phyloP scores from a whole-genome alignment of 2,888 invertebrate species.

The Amblyteles armatorius region DNA sequence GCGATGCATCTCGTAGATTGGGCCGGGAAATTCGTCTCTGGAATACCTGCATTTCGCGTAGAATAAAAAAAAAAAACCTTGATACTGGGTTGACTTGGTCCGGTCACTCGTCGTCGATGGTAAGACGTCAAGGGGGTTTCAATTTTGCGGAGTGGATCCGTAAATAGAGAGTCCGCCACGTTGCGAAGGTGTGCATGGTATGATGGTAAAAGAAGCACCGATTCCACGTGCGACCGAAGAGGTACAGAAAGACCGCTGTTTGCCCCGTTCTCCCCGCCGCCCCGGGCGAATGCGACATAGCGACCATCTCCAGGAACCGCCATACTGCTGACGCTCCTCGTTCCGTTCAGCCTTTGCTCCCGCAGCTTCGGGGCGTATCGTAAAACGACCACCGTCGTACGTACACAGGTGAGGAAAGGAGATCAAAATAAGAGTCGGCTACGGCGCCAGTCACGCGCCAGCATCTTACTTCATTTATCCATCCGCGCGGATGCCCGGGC shows the following conservation, averaged over 20 bases:
- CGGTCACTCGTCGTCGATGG: conserved; percentile 21
- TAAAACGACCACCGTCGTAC: conserved; percentile 32
- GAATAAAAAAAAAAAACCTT: background rate
- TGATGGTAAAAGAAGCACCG: background rate
- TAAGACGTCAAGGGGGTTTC: conserved; percentile 29
- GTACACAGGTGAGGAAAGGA: background rate
- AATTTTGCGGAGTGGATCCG: conserved; percentile 43
- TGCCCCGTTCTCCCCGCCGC: background rate
- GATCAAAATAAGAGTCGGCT: conserved; percentile 19
- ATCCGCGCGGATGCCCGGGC: conserved; percentile 22
- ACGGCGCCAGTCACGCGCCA: conserved; percentile 44
- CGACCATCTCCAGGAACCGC: conserved; percentile 12
- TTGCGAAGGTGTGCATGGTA: background rate
- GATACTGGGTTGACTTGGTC: background rate
- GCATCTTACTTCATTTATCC: conserved; percentile 43
- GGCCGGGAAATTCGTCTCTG: background rate
- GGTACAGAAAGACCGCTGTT: conserved; percentile 1
- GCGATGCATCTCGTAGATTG: background rate
- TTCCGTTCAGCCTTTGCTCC: conserved; percentile 23
- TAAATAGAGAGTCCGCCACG: background rate
- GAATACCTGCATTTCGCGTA: too few relatives aligned
- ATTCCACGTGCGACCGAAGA: background rate
- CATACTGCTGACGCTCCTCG: conserved; percentile 21
- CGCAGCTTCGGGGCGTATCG: conserved; percentile 41
- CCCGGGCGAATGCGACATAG: background rate